Conservation (phyloP, 2,797 vertebrate species). For the Thunnus albacares region DNA sequence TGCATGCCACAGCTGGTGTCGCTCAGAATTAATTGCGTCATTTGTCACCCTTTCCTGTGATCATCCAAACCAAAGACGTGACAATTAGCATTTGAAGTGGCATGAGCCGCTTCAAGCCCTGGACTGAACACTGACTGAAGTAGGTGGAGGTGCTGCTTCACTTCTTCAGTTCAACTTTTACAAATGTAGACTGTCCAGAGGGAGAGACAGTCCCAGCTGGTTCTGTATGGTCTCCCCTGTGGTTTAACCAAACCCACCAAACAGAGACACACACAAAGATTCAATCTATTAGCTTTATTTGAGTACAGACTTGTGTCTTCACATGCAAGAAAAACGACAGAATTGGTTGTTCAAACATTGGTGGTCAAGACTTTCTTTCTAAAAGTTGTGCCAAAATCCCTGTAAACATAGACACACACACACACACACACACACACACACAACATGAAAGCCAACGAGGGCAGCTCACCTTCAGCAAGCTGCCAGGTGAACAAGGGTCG, state of each 20-base stretch:
- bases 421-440: too few relatives aligned
- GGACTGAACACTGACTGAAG: neutral
- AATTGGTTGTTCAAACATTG: too few relatives aligned
- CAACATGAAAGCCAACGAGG: too few relatives aligned
- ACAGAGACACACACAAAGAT: too few relatives aligned
- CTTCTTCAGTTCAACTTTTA: neutral
- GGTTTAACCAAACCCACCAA: too few relatives aligned
- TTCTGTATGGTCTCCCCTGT: too few relatives aligned
- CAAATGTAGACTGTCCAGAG: neutral
- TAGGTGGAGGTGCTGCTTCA: neutral
- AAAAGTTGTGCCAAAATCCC: too few relatives aligned
- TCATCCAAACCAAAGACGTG: slow-evolving; percentile 25
- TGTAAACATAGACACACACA: too few relatives aligned
- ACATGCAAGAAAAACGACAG: too few relatives aligned
- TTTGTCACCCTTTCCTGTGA: slow-evolving; percentile 54
- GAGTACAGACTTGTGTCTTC: too few relatives aligned
- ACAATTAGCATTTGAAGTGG: slow-evolving; percentile 37
- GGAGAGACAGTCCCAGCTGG: neutral
- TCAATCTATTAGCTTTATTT: too few relatives aligned
- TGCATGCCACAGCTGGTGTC: slow-evolving; percentile 38
- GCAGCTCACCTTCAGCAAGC: neutral
- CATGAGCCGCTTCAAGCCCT: neutral
- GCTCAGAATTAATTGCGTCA: slow-evolving; percentile 54
- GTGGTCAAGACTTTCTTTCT: too few relatives aligned
- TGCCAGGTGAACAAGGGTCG: neutral